These are phyloP conservation scores for Myotis lucifugus DNA, from an alignment of 2,113 vertebrate genomes.

Conservation along the genomic window DNA sequence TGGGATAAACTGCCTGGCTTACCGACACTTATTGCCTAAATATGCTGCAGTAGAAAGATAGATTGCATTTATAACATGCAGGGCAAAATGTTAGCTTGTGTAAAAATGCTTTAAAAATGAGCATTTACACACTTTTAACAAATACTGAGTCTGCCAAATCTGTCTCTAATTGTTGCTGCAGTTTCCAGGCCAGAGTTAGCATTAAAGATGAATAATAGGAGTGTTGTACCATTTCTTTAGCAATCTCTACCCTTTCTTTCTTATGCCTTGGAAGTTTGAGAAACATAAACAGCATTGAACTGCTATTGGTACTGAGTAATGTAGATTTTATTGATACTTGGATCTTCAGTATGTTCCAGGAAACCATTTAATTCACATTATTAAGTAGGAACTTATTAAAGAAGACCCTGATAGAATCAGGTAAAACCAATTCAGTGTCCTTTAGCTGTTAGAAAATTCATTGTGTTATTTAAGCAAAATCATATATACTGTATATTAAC, in stretches of 20 bases:
- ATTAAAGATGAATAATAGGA: conserved; percentile 63
- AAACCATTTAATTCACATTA: conserved; percentile 79
- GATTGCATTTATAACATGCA: conserved; percentile 54
- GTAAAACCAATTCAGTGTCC: conserved; percentile 79
- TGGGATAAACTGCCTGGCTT: conserved; percentile 43
- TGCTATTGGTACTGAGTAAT: conserved; percentile 74
- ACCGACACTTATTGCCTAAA: conserved; percentile 54
- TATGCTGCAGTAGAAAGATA: conserved; percentile 53
- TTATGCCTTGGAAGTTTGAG: conserved; percentile 76
- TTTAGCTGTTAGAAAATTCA: conserved; percentile 82
- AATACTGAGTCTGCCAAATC: conserved; percentile 62
- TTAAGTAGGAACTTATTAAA: conserved; percentile 81
- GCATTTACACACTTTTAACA: conserved; percentile 69
- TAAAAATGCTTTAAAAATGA: conserved; percentile 32
- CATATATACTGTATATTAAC: conserved; percentile 85
- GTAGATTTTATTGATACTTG: conserved; percentile 75
- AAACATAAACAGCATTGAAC: conserved; percentile 78
- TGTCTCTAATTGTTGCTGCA: conserved; percentile 65
- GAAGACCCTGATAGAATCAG: conserved; percentile 77
- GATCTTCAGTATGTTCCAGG: conserved; percentile 61
- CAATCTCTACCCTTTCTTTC: conserved; percentile 75
- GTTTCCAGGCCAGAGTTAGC: conserved; percentile 71
- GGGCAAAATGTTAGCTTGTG: conserved; percentile 55
- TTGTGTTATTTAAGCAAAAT: conserved; percentile 85
- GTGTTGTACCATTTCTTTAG: conserved; percentile 71